Base-by-base conservation (phyloP, 2,888 invertebrate species). In the Corbicula japonica region DNA sequence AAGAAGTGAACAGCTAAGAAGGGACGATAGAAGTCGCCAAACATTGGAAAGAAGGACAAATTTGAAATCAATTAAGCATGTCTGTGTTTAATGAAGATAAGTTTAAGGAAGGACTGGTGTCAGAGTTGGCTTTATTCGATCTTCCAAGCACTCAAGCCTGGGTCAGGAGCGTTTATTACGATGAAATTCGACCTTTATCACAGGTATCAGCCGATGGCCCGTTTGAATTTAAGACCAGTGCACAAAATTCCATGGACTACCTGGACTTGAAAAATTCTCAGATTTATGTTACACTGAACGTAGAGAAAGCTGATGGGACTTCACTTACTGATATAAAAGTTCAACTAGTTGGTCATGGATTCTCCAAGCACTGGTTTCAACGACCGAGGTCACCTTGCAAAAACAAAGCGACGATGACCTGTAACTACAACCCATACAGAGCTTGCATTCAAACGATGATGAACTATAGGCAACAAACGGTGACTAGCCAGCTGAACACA, bases 391-490 rank as follows among this genome's bases (percentile, higher is more conserved):
- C 1, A 72, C 78, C 18, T 52, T 85, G 35, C 85, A n/a, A 85
- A 50, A 80, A 76, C 41, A 81, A 73, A 48, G 75, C 77, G 2
- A 54, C 76, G 0, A 61, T 81, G 12, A 79, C 81, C 4, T 75
- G 80, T 38, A 80, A 84, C 60, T 75, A 82, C 50, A 80, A 84
- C 60, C 66, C 82, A 6, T 85, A 80, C 54, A 72, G 75, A 50
- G 70, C 82, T 23, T 72, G 62, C 62, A 76, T 85, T 48, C 79
- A 73, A 12, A 77, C 77, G 15, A 6, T 85, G 21, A 44, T 80
- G 23, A 62, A 76, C 28, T 79, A 71, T 62, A 80, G 82, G 28
- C 8, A 34, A 23, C 76, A 72, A 46, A 70, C 74, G 15, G 32
- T 41, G 12, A 12, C 26, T 8, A 60, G 46, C 15, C 75, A 79